Percentiles rank a stretch among this genome's conserved stretches.
Evolutionary conservation across 2,797 vertebrate genomes (phyloP).

Genomic region (Lepidocolaptes lacrymiger): DNA sequence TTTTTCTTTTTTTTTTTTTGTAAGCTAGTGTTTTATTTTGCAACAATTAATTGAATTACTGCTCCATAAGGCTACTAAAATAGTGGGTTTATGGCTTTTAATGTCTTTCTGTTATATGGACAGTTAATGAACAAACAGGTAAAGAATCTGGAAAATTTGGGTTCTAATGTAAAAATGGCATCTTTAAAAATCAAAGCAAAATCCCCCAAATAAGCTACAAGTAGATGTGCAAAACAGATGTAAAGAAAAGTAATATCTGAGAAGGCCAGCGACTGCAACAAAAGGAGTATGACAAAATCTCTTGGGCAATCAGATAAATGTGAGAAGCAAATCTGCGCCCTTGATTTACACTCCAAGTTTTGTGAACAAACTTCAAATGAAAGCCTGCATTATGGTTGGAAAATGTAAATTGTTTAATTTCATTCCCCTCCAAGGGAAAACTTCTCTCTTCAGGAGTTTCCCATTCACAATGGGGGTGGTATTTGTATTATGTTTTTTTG

Average conservation of each 20-base stretch:
- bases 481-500: neutral
- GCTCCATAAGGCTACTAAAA: neutral
- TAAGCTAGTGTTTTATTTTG: neutral
- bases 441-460: conserved; percentile 25
- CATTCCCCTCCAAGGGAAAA: conserved; percentile 1
- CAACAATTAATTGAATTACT: neutral
- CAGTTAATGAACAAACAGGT: neutral
- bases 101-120: neutral
- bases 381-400: neutral
- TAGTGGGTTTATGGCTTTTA: neutral
- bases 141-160: neutral
- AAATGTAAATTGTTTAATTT: conserved; percentile 34
- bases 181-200: neutral
- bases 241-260: neutral
- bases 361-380: conserved; percentile 9
- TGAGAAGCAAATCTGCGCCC: neutral
- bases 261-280: neutral
- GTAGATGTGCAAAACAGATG: neutral
- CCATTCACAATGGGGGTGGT: neutral
- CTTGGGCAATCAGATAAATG: neutral
- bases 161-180: neutral
- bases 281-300: neutral
- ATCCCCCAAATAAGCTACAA: neutral
- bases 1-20: neutral
- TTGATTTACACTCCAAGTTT: neutral